phyloP scores from a whole-genome alignment of 2,888 invertebrate genomes.

The Ectemnius cavifrons region DNA sequence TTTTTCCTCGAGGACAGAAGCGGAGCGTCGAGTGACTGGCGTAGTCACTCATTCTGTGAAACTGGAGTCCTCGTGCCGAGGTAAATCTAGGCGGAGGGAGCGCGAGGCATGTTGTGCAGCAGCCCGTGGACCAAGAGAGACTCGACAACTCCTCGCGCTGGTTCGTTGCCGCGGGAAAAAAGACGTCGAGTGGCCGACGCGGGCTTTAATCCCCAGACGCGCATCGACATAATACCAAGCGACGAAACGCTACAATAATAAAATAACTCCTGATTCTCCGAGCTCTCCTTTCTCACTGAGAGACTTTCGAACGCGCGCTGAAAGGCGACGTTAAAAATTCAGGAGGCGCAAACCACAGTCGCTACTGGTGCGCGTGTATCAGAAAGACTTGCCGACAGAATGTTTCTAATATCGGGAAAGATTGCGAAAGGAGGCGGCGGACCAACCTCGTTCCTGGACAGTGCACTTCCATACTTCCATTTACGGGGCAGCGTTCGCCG shows the following conservation, averaged over 20 bases:
- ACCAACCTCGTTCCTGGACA: too few relatives aligned
- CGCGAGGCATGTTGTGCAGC: slow-evolving; percentile 54
- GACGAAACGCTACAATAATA: too few relatives aligned
- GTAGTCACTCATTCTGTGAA: slow-evolving; percentile 31
- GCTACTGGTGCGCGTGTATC: too few relatives aligned
- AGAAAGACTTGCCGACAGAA: slow-evolving; percentile 11
- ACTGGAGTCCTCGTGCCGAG: slow-evolving; percentile 31
- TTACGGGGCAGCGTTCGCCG: slow-evolving; percentile 29
- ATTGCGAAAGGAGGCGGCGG: not conserved
- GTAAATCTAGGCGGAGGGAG: slow-evolving; percentile 2
- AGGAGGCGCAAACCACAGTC: slow-evolving; percentile 17
- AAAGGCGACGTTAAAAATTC: slow-evolving; percentile 30
- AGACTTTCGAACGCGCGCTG: slow-evolving; percentile 4
- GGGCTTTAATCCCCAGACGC: not conserved
- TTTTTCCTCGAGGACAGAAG: slow-evolving; percentile 39
- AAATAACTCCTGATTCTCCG: too few relatives aligned
- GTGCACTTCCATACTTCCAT: slow-evolving; percentile 34
- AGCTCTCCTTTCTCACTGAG: too few relatives aligned
- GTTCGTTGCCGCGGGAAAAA: slow-evolving; percentile 12
- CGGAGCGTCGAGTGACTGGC: slow-evolving; percentile 29
- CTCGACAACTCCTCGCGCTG: slow-evolving; percentile 27
- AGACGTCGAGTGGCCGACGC: not conserved
- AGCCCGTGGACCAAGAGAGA: slow-evolving; percentile 62
- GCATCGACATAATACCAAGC: too few relatives aligned
- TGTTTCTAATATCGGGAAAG: not conserved